Evolutionary conservation across 2,113 vertebrate species (phyloP).

Genomic region (Poicephalus gulielmi): DNA sequence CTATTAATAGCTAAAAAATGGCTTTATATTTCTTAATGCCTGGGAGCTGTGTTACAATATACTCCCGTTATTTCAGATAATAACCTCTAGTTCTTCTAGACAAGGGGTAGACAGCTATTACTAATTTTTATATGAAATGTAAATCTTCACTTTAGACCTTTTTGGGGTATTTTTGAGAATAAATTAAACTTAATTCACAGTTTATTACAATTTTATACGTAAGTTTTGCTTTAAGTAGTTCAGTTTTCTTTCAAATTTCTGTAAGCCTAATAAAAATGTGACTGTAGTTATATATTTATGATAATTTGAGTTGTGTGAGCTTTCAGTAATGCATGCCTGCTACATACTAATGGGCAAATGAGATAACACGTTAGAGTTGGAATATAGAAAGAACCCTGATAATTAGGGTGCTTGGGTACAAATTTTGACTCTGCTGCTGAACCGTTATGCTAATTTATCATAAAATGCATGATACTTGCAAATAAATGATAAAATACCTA

Average conservation of each 20-base stretch:
- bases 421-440: constrained; percentile 45
- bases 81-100: constrained; percentile 7
- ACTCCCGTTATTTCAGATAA: constrained; percentile 14
- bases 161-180: not conserved
- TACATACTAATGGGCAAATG: constrained; percentile 55
- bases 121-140: not conserved
- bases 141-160: not conserved
- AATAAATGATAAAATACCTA: constrained; percentile 43
- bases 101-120: not conserved
- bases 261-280: constrained; percentile 35
- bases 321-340: constrained; percentile 23
- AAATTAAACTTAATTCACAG: not conserved
- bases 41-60: not conserved
- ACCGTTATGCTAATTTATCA: constrained; percentile 59
- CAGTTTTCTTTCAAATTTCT: not conserved
- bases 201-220: not conserved
- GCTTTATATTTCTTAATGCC: constrained; percentile 30
- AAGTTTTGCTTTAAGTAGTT: not conserved
- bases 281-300: constrained; percentile 36
- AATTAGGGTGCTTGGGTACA: constrained; percentile 38
- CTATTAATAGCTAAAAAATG: constrained; percentile 60
- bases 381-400: constrained; percentile 5
- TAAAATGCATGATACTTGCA: constrained; percentile 46
- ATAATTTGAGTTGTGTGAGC: constrained; percentile 35
- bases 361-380: not conserved